phyloP scores from a whole-genome alignment of 2,113 vertebrate genomes.

The Tachysurus fulvidraco region DNA sequence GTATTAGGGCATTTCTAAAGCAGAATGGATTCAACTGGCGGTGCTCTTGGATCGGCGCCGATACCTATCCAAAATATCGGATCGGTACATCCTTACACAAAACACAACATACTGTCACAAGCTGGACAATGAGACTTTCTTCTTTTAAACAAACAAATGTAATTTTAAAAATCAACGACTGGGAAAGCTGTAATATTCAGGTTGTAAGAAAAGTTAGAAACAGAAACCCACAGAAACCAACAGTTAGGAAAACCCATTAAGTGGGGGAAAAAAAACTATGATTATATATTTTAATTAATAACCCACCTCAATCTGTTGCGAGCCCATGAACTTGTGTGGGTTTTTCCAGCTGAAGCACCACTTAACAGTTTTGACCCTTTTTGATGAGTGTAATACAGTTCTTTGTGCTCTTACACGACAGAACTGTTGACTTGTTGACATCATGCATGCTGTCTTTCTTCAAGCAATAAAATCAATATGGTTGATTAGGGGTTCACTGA shows the following conservation, averaged over 20 bases:
- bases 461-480: background rate
- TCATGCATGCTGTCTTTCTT: background rate
- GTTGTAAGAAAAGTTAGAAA: background rate
- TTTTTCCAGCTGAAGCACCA: background rate
- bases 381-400: background rate
- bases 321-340: background rate
- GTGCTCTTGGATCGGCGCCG: no score
- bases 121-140: background rate
- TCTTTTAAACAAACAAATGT: background rate
- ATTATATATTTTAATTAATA: background rate
- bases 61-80: no score
- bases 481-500: background rate
- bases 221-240: background rate
- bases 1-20: no score
- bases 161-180: background rate
- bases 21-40: no score
- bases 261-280: background rate
- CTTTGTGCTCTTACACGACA: no score
- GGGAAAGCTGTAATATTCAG: background rate
- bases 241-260: background rate
- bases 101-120: background rate
- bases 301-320: background rate
- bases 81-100: no score
- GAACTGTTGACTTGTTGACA: slow-evolving; percentile 6
- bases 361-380: background rate